phyloP scores from a whole-genome alignment of 2,797 vertebrate genomes.

The Arnoldichthys spilopterus region DNA sequence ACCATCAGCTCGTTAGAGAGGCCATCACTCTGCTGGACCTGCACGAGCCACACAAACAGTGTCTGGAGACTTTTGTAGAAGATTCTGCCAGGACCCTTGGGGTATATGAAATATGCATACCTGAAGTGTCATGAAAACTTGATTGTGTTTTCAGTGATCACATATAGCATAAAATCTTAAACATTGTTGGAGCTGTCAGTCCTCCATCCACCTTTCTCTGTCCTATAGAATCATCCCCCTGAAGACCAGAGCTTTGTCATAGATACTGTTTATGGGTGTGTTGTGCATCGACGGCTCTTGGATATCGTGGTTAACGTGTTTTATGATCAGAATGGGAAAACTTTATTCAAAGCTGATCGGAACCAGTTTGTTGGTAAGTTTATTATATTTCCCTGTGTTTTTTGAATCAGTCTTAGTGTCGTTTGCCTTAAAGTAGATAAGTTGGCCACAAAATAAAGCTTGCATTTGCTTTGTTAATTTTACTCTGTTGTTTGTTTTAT shows the following conservation, averaged over 20 bases:
- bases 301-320: conserved; percentile 84
- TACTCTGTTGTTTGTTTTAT: conserved; percentile 12
- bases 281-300: conserved; percentile 81
- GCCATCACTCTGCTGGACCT: conserved; percentile 77
- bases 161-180: not conserved
- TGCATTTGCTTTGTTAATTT: not conserved
- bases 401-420: not conserved
- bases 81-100: conserved; percentile 73
- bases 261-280: conserved; percentile 83
- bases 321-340: conserved; percentile 75
- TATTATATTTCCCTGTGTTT: not conserved
- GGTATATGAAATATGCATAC: conserved; percentile 69
- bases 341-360: conserved; percentile 72
- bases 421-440: not conserved
- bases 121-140: not conserved
- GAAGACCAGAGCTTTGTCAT: conserved; percentile 77
- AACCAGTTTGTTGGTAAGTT: conserved; percentile 84
- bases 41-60: conserved; percentile 77
- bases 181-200: too few species aligned
- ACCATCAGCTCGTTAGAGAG: conserved; percentile 75
- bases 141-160: conserved; percentile 33
- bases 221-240: conserved; percentile 69
- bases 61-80: conserved; percentile 80
- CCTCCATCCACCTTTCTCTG: not conserved
- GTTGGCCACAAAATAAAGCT: not conserved